Conservation (phyloP, 2,113 vertebrate species). For the Odobenus rosmarus region DNA sequence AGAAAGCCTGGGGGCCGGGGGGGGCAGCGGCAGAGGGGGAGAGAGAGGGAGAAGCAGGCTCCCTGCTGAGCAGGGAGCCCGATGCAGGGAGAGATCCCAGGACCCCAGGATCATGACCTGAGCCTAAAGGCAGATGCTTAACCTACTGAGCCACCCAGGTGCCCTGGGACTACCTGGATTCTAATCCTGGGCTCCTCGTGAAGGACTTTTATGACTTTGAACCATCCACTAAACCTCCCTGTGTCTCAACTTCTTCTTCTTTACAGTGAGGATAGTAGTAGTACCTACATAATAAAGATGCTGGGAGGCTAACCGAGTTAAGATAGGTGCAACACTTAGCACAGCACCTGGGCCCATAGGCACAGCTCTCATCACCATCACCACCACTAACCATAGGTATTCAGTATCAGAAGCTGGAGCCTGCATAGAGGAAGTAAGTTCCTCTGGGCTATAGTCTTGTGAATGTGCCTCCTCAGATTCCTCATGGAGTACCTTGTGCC, state of each 20-base stretch:
- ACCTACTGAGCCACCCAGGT: background rate
- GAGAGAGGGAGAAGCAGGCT: background rate
- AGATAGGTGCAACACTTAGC: background rate
- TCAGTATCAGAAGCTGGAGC: background rate
- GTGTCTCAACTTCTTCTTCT: slow-evolving; percentile 1
- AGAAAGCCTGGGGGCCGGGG: background rate
- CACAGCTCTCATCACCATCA: background rate
- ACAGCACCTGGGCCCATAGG: background rate
- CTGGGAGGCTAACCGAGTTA: background rate
- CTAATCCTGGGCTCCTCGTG: background rate
- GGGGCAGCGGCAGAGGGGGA: background rate
- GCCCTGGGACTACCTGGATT: background rate
- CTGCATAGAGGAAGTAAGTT: background rate
- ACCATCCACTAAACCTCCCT: background rate
- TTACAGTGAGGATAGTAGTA: background rate
- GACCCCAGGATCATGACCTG: background rate
- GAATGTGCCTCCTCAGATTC: background rate
- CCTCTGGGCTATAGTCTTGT: background rate
- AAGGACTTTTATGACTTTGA: background rate
- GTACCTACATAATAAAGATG: background rate
- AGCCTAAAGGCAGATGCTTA: background rate
- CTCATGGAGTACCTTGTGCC: background rate
- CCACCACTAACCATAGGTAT: background rate
- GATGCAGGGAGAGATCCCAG: background rate
- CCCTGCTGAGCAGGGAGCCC: background rate